A percentile compares a stretch with the other conserved stretches of the same genome.
phyloP scores from a whole-genome alignment of 2,888 invertebrate species.

The Meteorus cinctellus region DNA sequence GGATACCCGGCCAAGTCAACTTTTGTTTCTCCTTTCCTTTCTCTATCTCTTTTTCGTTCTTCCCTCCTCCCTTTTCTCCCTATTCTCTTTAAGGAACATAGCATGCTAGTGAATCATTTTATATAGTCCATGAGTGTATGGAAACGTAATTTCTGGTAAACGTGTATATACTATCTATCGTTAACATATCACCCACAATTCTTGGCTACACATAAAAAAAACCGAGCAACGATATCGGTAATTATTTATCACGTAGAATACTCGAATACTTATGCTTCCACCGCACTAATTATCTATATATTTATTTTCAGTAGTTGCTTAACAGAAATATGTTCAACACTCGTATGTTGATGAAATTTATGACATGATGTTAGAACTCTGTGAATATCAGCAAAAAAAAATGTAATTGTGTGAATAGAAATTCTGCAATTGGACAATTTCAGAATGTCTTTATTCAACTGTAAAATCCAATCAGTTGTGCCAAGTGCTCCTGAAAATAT shows the following conservation, averaged over 20 bases:
- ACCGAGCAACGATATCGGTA: not conserved
- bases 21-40: too few relatives aligned
- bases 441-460: not conserved
- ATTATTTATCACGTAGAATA: not conserved
- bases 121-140: not conserved
- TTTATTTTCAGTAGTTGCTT: slow-evolving; percentile 40
- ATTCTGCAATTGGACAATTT: not conserved
- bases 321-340: not conserved
- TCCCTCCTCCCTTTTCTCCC: too few relatives aligned
- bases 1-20: too few relatives aligned
- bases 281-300: slow-evolving; percentile 37
- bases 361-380: not conserved
- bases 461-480: not conserved
- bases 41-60: too few relatives aligned
- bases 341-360: not conserved
- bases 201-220: not conserved
- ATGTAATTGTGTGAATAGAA: slow-evolving; percentile 26
- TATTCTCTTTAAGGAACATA: too few relatives aligned
- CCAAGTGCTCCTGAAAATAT: slow-evolving; percentile 51
- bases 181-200: not conserved
- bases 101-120: too few relatives aligned
- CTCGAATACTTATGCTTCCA: slow-evolving; percentile 34
- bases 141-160: not conserved
- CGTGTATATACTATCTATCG: not conserved
- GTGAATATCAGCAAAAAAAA: not conserved